Conservation (phyloP, 2,113 vertebrate genomes). For the Clarias macrocephalus region DNA sequence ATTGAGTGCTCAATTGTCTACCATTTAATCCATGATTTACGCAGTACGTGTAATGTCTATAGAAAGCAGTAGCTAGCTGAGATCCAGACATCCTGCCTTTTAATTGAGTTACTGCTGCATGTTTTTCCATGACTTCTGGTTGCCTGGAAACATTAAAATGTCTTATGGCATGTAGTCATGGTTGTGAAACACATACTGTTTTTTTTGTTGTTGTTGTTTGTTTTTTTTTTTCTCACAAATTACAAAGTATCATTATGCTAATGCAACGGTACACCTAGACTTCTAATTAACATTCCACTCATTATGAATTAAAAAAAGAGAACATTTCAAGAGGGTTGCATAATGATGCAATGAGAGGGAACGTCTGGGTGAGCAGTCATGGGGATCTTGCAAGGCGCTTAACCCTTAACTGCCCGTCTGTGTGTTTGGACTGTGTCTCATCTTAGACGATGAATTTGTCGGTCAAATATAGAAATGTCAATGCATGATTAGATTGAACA, state of each 20-base stretch:
- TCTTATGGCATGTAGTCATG: constrained; percentile 32
- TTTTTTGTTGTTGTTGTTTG: too few species aligned
- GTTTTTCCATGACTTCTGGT: constrained; percentile 54
- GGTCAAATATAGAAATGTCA: neutral
- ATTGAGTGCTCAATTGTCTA: neutral
- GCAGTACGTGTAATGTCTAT: constrained; percentile 10
- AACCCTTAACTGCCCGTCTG: neutral
- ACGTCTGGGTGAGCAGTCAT: neutral
- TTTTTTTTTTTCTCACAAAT: neutral
- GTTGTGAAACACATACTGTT: constrained; percentile 35
- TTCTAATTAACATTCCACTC: constrained; percentile 8
- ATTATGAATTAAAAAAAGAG: constrained; percentile 1
- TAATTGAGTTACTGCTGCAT: constrained; percentile 39
- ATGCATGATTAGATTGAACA: neutral
- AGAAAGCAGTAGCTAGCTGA: neutral
- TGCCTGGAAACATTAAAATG: constrained; percentile 72
- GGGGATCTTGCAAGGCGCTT: neutral
- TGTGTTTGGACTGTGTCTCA: neutral
- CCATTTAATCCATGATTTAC: constrained; percentile 11
- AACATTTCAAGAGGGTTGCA: neutral
- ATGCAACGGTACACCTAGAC: constrained; percentile 11
- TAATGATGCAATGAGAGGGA: neutral
- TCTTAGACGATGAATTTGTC: neutral
- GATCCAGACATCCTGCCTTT: constrained; percentile 10
- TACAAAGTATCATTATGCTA: constrained; percentile 25